Evolutionary conservation across 2,888 invertebrate genomes (phyloP).

Genomic region (Xestia c-nigrum): DNA sequence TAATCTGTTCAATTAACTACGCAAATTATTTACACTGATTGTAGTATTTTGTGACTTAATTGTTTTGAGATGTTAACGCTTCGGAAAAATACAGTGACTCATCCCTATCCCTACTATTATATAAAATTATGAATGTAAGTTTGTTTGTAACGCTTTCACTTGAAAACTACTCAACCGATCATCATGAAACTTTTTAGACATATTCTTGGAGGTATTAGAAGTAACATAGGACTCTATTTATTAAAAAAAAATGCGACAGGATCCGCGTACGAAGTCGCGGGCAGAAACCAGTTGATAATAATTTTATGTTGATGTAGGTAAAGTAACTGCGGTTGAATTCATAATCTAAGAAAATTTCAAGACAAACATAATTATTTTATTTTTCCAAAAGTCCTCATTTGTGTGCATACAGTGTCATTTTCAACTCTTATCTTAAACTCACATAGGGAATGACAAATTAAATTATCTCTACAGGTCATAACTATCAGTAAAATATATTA

Average conservation of each 20-base stretch:
- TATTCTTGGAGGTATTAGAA: too few relatives aligned
- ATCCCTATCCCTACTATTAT: too few relatives aligned
- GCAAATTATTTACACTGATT: slow-evolving; percentile 27
- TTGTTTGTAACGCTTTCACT: too few relatives aligned
- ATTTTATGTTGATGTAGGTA: neutral
- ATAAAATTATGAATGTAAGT: too few relatives aligned
- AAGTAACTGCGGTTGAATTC: neutral
- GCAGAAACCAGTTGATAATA: too few relatives aligned
- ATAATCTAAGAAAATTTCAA: slow-evolving; percentile 6
- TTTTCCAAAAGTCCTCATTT: neutral
- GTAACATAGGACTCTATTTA: too few relatives aligned
- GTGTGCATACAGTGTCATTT: neutral
- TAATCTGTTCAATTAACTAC: slow-evolving; percentile 29
- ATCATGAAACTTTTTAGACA: too few relatives aligned
- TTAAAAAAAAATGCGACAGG: too few relatives aligned
- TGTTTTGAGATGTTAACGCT: neutral
- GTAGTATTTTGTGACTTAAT: slow-evolving; percentile 4
- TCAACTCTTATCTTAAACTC: neutral
- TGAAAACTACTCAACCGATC: too few relatives aligned
- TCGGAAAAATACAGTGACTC: slow-evolving; percentile 24
- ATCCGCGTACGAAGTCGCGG: too few relatives aligned
- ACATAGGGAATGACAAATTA: neutral
- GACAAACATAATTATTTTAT: neutral
- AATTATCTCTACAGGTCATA: neutral
- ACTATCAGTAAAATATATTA: neutral